These are phyloP conservation scores for Tretioscincus oriximinensis DNA, from an alignment of 2,113 vertebrate species.

Conservation along the genomic window DNA sequence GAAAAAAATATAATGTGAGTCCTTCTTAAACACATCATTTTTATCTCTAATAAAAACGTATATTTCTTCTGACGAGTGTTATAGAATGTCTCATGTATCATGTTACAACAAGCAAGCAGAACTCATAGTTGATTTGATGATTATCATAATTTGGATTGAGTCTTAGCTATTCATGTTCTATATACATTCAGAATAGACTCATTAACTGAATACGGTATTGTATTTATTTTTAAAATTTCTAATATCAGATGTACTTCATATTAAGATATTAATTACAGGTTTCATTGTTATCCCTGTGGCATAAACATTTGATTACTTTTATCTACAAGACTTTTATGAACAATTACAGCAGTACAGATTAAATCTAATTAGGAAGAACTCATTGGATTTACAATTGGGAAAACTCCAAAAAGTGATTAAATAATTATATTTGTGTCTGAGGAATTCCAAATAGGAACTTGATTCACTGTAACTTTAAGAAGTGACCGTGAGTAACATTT, in stretches of 20 bases:
- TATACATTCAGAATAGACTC: not conserved
- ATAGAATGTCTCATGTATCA: not conserved
- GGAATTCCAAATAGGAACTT: not conserved
- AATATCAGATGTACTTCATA: not conserved
- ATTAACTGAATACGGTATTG: not conserved
- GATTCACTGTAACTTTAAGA: not conserved
- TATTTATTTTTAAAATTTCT: not conserved
- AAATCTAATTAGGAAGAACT: not conserved
- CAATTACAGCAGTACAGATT: conserved; percentile 3
- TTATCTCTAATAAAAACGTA: conserved; percentile 20
- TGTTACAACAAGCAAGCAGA: conserved; percentile 22
- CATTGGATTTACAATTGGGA: not conserved
- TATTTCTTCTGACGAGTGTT: not conserved
- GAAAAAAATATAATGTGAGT: conserved; percentile 43
- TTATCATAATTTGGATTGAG: conserved; percentile 10
- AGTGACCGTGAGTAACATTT: not conserved
- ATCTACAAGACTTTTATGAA: conserved; percentile 6
- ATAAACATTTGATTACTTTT: not conserved
- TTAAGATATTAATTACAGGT: conserved; percentile 6
- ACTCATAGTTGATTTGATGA: conserved; percentile 22
- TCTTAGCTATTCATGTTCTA: not conserved
- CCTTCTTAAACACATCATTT: conserved; percentile 23
- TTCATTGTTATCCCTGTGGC: not conserved
- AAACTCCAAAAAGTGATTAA: not conserved
- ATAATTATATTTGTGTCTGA: not conserved